phyloP scores from a whole-genome alignment of 2,113 vertebrate genomes.

The Gymnarchus niloticus region DNA sequence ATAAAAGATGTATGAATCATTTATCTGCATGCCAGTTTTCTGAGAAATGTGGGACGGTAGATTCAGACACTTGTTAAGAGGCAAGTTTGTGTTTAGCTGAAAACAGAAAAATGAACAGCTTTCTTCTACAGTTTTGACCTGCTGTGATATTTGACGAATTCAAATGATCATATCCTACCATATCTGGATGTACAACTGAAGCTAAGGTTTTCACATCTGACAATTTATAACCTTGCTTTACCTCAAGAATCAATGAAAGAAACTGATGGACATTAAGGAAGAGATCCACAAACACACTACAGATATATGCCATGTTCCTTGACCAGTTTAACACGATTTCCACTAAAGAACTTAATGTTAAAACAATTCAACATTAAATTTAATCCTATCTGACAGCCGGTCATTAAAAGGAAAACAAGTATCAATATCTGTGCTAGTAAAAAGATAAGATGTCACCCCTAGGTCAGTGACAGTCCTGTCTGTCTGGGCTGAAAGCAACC shows the following conservation, averaged over 20 bases:
- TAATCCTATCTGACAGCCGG: neutral
- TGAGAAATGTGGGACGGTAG: neutral
- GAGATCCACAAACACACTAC: neutral
- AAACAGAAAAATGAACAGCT: conserved; percentile 2
- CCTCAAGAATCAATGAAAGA: neutral
- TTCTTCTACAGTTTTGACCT: neutral
- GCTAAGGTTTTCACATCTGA: neutral
- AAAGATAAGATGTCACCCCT: neutral
- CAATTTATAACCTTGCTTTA: neutral
- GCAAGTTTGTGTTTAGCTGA: neutral
- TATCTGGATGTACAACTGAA: neutral
- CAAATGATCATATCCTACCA: neutral
- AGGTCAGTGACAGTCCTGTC: neutral
- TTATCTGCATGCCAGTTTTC: neutral
- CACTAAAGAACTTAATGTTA: neutral
- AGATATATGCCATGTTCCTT: neutral
- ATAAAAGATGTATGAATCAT: neutral
- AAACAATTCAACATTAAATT: neutral
- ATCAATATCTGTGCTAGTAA: neutral
- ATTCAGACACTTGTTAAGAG: neutral
- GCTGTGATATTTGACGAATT: neutral
- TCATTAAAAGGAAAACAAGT: neutral
- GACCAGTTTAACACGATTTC: neutral
- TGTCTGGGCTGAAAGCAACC: neutral
- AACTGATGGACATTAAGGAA: neutral